These are phyloP conservation scores for Blennius ocellaris DNA, from an alignment of 2,113 vertebrate genomes.

Conservation along the genomic window DNA sequence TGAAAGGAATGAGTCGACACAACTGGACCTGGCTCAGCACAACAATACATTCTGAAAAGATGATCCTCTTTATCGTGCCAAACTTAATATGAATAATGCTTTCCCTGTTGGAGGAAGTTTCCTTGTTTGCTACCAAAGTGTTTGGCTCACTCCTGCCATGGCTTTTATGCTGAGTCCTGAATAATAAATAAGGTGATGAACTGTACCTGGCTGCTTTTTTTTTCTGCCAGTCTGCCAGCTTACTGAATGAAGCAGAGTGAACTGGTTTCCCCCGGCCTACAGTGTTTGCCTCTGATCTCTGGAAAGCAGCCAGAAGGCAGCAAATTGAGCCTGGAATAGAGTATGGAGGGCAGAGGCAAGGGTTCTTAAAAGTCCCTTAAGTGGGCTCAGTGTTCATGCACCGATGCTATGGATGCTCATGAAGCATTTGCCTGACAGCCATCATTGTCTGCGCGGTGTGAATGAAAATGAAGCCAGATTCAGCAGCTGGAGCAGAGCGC, in stretches of 20 bases:
- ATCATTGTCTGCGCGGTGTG: conserved; percentile 39
- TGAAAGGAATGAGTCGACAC: conserved; percentile 54
- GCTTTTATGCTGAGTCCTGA: conserved; percentile 67
- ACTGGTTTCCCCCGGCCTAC: conserved; percentile 48
- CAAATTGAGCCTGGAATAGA: conserved; percentile 72
- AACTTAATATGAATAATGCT: conserved; percentile 51
- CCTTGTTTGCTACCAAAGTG: conserved; percentile 43
- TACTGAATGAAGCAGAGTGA: conserved; percentile 60
- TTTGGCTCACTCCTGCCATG: conserved; percentile 33
- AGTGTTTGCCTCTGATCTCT: conserved; percentile 60
- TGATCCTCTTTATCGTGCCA: conserved; percentile 37
- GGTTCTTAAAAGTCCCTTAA: conserved; percentile 68
- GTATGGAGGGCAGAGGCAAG: conserved; percentile 61
- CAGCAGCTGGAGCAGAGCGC: conserved; percentile 35
- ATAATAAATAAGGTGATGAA: conserved; percentile 69
- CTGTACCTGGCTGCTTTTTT: conserved; percentile 56
- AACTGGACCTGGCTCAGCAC: conserved; percentile 30
- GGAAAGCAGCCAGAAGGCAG: conserved; percentile 56
- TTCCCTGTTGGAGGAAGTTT: conserved; percentile 33
- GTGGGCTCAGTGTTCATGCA: conserved; percentile 55
- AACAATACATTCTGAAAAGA: conserved; percentile 22
- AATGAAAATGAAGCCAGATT: conserved; percentile 52
- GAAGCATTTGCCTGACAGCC: conserved; percentile 52
- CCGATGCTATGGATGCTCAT: conserved; percentile 41
- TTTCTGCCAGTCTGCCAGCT: conserved; percentile 51